These are phyloP conservation scores for Tympanoctomys barrerae DNA, from an alignment of 2,797 vertebrate species.

Conservation along the genomic window DNA sequence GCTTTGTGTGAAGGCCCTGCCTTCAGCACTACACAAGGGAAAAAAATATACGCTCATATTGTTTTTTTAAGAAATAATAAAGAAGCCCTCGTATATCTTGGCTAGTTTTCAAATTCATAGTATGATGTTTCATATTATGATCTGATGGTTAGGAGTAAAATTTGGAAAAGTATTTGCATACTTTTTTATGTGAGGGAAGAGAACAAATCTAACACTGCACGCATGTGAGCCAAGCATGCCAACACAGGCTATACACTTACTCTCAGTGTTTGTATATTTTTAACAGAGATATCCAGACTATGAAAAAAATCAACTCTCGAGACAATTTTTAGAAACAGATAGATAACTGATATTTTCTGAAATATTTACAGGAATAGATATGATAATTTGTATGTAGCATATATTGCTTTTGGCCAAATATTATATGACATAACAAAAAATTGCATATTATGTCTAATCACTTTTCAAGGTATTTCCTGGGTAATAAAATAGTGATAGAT, in stretches of 20 bases:
- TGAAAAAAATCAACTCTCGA: not conserved
- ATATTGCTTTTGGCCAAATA: constrained; percentile 31
- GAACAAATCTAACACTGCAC: not conserved
- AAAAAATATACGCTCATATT: not conserved
- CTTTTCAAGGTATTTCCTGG: constrained; percentile 39
- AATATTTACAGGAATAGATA: constrained; percentile 38
- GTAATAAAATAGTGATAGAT: not conserved
- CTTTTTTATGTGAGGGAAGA: not conserved
- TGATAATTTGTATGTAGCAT: not conserved
- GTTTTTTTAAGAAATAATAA: not conserved
- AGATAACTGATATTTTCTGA: constrained; percentile 62
- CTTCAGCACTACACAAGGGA: not conserved
- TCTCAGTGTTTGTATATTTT: not conserved
- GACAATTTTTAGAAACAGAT: not conserved
- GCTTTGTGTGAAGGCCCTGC: not conserved
- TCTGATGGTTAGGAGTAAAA: not conserved
- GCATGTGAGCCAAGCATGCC: not conserved
- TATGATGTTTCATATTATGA: not conserved
- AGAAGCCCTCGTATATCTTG: not conserved
- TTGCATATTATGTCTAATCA: not conserved
- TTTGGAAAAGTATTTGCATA: not conserved
- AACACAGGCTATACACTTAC: no score
- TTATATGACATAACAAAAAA: constrained; percentile 23
- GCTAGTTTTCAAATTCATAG: not conserved
- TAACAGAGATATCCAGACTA: constrained; percentile 14